phyloP scores from a whole-genome alignment of 2,113 vertebrate genomes.

The Phasianus colchicus region DNA sequence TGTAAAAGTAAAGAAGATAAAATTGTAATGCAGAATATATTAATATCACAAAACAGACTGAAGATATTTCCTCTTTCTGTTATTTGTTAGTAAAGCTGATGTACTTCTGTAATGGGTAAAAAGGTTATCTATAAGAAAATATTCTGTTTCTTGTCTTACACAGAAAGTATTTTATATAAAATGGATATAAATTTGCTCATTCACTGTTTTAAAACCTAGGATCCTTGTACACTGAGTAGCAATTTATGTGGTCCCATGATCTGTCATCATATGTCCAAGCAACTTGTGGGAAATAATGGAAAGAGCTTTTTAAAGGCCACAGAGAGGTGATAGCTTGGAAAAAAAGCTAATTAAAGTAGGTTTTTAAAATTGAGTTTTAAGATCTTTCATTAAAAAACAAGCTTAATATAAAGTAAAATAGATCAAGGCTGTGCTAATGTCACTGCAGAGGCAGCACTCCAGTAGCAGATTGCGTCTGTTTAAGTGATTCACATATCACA shows the following conservation, averaged over 20 bases:
- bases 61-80: not conserved
- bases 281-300: not conserved
- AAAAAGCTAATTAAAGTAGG: not conserved
- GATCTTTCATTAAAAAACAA: not conserved
- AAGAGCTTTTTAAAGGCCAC: not conserved
- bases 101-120: conserved; percentile 30
- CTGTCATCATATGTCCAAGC: not conserved
- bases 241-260: not conserved
- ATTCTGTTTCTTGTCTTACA: not conserved
- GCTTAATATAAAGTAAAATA: not conserved
- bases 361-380: not conserved
- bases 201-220: not conserved
- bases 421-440: not conserved
- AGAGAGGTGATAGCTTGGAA: not conserved
- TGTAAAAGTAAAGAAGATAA: conserved; percentile 34
- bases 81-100: not conserved
- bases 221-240: not conserved
- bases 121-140: conserved; percentile 1
- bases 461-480: not conserved
- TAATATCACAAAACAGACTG: conserved; percentile 23
- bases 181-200: not conserved
- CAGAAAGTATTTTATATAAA: conserved; percentile 14
- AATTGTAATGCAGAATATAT: conserved; percentile 38
- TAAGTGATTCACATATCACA: not conserved
- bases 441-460: not conserved